Evolutionary conservation across 2,888 invertebrate species (phyloP).

Genomic region (Macaria liturata): DNA sequence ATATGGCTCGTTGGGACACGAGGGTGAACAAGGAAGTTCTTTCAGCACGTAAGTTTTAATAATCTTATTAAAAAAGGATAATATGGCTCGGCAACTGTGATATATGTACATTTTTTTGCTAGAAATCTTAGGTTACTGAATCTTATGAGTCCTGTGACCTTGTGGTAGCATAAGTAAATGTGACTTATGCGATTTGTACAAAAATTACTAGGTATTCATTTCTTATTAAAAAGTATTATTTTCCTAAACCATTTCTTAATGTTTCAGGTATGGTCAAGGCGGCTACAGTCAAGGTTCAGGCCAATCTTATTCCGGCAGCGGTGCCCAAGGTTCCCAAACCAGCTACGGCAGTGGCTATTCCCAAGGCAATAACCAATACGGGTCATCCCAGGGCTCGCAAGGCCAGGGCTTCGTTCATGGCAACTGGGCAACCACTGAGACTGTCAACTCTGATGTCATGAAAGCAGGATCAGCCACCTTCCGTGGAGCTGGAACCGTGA

Average conservation of each 20-base stretch:
- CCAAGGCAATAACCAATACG: constrained; percentile 29
- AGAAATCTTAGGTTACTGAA: too few relatives aligned
- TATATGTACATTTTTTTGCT: too few relatives aligned
- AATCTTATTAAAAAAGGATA: too few relatives aligned
- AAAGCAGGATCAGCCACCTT: constrained; percentile 69
- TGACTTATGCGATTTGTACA: too few relatives aligned
- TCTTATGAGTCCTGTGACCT: too few relatives aligned
- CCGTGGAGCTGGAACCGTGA: constrained; percentile 57
- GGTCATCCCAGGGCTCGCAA: constrained; percentile 33
- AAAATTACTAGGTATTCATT: too few relatives aligned
- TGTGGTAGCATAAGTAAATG: too few relatives aligned
- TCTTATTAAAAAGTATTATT: too few relatives aligned
- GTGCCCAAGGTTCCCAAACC: constrained; percentile 24
- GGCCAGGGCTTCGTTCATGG: constrained; percentile 66
- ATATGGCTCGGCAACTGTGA: too few relatives aligned
- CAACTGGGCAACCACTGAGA: constrained; percentile 75
- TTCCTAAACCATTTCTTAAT: too few relatives aligned
- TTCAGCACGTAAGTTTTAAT: constrained; percentile 67
- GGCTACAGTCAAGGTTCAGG: constrained; percentile 40
- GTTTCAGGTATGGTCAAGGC: constrained; percentile 34
- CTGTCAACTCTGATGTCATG: constrained; percentile 70
- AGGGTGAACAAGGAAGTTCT: constrained; percentile 74
- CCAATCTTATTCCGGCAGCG: constrained; percentile 24
- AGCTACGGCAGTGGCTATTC: constrained; percentile 16
- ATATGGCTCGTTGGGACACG: constrained; percentile 68